Evolutionary conservation across 1,140 invertebrate genomes (phyloP).

Genomic region (Coelopa frigida): DNA sequence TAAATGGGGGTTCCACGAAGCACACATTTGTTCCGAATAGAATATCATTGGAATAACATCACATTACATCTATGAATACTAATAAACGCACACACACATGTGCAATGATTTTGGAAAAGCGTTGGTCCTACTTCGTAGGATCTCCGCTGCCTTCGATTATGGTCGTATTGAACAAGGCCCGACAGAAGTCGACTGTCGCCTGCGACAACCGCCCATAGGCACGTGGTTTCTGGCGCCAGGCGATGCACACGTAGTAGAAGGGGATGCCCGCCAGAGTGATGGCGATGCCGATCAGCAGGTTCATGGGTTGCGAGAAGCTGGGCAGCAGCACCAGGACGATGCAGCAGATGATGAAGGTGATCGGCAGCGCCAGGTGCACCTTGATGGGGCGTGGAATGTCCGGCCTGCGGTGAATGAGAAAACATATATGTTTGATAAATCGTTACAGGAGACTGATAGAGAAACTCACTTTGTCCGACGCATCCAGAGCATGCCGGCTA

Average conservation of each 20-base stretch:
- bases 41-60: neutral
- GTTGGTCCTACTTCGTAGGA: slow-evolving; percentile 17
- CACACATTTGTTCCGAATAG: neutral
- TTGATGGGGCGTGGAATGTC: slow-evolving; percentile 72
- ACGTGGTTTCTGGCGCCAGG: slow-evolving; percentile 70
- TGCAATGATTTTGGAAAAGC: neutral
- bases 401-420: slow-evolving; percentile 49
- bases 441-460: neutral
- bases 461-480: slow-evolving; percentile 50
- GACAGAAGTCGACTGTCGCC: slow-evolving; percentile 31
- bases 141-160: slow-evolving; percentile 36
- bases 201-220: slow-evolving; percentile 28
- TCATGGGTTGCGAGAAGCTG: slow-evolving; percentile 65
- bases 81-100: neutral
- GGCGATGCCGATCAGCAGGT: slow-evolving; percentile 73
- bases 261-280: slow-evolving; percentile 86
- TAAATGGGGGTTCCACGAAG: too few relatives aligned
- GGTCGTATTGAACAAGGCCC: slow-evolving; percentile 39
- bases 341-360: slow-evolving; percentile 77
- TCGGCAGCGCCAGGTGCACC: slow-evolving; percentile 72
- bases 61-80: neutral
- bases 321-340: slow-evolving; percentile 76
- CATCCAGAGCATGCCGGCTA: slow-evolving; percentile 73
- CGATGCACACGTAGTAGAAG: slow-evolving; percentile 81
- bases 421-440: neutral